Conservation (phyloP, 2,888 invertebrate species). For the Zygaena filipendulae region DNA sequence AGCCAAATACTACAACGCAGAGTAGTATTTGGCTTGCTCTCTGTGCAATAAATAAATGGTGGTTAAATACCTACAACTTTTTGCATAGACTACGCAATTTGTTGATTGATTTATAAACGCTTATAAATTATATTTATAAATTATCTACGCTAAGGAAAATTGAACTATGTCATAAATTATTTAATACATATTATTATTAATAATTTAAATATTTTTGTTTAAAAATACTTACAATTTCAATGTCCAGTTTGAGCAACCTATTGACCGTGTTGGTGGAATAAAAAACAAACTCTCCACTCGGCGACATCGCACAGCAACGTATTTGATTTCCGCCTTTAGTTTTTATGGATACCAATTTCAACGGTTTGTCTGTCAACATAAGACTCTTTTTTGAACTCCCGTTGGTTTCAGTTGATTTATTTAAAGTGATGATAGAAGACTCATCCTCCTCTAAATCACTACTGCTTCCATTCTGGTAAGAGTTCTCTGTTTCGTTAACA, state of each 20-base stretch:
- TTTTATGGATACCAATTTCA: slow-evolving; percentile 76
- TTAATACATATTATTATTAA: no score
- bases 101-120: no score
- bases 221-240: slow-evolving; percentile 59
- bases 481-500: slow-evolving; percentile 19
- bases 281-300: slow-evolving; percentile 76
- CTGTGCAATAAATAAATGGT: no score
- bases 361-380: slow-evolving; percentile 62
- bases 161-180: no score
- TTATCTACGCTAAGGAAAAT: no score
- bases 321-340: slow-evolving; percentile 75
- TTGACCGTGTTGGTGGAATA: slow-evolving; percentile 77
- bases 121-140: no score
- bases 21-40: no score
- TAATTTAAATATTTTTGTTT: no score
- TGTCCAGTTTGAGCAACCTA: slow-evolving; percentile 73
- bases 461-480: slow-evolving; percentile 19
- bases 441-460: slow-evolving; percentile 35
- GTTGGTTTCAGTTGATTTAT: slow-evolving; percentile 24
- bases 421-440: slow-evolving; percentile 29
- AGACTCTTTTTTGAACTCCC: slow-evolving; percentile 30
- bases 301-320: slow-evolving; percentile 75
- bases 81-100: no score
- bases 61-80: no score
- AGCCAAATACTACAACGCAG: no score